Evolutionary conservation across 2,113 vertebrate species (phyloP).

Genomic region (Coptodon rendalli): DNA sequence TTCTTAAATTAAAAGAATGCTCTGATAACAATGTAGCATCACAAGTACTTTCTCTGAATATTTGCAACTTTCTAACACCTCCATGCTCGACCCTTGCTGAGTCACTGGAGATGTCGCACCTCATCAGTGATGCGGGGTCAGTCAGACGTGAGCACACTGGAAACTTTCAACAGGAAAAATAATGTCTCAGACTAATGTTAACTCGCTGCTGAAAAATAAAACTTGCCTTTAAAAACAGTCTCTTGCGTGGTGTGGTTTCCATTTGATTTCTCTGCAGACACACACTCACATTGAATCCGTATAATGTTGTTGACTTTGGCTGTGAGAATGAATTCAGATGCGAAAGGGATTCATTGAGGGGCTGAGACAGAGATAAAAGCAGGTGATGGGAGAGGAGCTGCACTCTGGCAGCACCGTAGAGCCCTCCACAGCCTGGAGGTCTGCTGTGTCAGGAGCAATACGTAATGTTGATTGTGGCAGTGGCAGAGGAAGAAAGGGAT

Average conservation of each 20-base stretch:
- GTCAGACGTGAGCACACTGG: neutral
- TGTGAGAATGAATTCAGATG: neutral
- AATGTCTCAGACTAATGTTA: neutral
- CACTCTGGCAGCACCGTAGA: slow-evolving; percentile 27
- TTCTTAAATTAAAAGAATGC: neutral
- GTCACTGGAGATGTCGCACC: neutral
- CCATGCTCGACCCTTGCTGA: neutral
- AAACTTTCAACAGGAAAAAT: neutral
- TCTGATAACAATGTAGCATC: neutral
- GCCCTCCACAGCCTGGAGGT: slow-evolving; percentile 9
- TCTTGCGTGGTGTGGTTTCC: neutral
- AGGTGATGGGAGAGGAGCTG: slow-evolving; percentile 16
- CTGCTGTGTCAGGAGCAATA: slow-evolving; percentile 29
- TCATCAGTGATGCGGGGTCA: neutral
- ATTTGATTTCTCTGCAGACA: neutral
- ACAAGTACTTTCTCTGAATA: neutral
- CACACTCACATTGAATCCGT: neutral
- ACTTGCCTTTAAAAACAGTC: neutral
- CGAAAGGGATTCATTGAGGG: neutral
- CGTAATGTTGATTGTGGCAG: slow-evolving; percentile 3
- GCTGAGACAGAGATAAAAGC: slow-evolving; percentile 12
- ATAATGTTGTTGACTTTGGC: slow-evolving; percentile 4
- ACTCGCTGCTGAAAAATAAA: neutral
- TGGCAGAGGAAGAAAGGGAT: slow-evolving; percentile 9
- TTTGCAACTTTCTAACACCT: neutral